phyloP scores from a whole-genome alignment of 2,113 vertebrate species.

The Zapornia atra region DNA sequence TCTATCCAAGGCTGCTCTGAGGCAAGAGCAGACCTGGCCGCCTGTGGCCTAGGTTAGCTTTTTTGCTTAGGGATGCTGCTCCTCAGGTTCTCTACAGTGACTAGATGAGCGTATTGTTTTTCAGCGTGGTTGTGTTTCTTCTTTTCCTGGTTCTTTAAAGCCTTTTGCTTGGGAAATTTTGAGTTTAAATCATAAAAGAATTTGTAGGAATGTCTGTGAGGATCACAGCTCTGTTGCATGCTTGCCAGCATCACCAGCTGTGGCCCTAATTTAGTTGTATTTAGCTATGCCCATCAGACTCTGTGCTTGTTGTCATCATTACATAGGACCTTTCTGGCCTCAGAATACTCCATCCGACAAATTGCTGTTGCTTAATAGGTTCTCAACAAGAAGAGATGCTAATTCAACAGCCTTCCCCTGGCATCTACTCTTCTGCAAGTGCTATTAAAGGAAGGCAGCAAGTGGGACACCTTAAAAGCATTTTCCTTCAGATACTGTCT shows the following conservation, averaged over 20 bases:
- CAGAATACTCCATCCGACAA: neutral
- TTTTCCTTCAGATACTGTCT: neutral
- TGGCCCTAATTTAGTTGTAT: neutral
- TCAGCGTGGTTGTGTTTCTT: neutral
- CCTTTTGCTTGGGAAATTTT: neutral
- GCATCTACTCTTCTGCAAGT: neutral
- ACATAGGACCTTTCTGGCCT: neutral
- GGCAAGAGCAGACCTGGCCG: neutral
- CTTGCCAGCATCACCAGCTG: slow-evolving; percentile 1
- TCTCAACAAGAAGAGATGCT: neutral
- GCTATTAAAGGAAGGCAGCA: neutral
- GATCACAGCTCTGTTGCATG: neutral
- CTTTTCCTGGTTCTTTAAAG: neutral
- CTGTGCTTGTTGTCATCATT: neutral
- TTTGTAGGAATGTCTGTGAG: neutral
- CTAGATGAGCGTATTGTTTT: neutral
- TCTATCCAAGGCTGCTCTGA: neutral
- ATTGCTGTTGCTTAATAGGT: neutral
- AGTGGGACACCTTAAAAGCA: neutral
- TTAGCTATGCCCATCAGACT: neutral
- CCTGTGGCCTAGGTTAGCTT: neutral
- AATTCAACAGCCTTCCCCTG: neutral
- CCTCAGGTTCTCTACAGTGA: neutral
- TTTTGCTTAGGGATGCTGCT: neutral
- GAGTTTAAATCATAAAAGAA: neutral